These are phyloP conservation scores for Eledone cirrhosa DNA, from an alignment of 2,888 invertebrate genomes.

Conservation along the genomic window DNA sequence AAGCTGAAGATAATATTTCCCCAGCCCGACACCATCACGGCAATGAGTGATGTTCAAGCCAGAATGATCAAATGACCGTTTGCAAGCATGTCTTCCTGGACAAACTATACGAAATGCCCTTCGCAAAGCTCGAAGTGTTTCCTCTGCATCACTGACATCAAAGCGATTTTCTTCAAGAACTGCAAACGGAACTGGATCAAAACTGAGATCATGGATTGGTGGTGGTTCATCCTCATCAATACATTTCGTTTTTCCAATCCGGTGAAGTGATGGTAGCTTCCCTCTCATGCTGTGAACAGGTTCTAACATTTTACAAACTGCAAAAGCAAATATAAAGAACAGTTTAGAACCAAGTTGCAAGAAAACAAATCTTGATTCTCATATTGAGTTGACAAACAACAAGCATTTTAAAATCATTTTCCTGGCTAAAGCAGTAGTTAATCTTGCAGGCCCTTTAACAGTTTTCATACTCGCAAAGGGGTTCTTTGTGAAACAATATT, in stretches of 20 bases:
- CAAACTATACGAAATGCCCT: slow-evolving; percentile 54
- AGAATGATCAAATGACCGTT: slow-evolving; percentile 53
- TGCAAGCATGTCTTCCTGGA: slow-evolving; percentile 60
- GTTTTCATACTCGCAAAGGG: too few species aligned
- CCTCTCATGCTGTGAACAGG: slow-evolving; percentile 37
- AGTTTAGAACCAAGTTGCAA: neutral
- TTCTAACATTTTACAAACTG: slow-evolving; percentile 32
- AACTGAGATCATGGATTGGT: slow-evolving; percentile 35
- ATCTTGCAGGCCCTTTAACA: too few species aligned
- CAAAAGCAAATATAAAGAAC: neutral
- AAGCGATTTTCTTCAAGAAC: slow-evolving; percentile 35
- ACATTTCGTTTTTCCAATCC: slow-evolving; percentile 50
- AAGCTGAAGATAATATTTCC: slow-evolving; percentile 53
- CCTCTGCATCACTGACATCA: slow-evolving; percentile 51
- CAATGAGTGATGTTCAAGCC: slow-evolving; percentile 61
- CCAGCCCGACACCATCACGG: slow-evolving; percentile 51
- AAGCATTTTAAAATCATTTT: too few species aligned
- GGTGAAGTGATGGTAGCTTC: slow-evolving; percentile 50
- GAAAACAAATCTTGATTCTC: neutral
- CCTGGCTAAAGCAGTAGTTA: too few species aligned
- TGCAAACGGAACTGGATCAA: slow-evolving; percentile 15
- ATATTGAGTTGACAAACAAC: neutral
- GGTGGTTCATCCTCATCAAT: slow-evolving; percentile 56
- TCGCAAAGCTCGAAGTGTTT: slow-evolving; percentile 49
- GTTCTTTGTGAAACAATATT: too few species aligned